Percentiles rank a stretch among this genome's conserved stretches.
Evolutionary conservation across 2,888 invertebrate species (phyloP).

Genomic region (Patella depressa): DNA sequence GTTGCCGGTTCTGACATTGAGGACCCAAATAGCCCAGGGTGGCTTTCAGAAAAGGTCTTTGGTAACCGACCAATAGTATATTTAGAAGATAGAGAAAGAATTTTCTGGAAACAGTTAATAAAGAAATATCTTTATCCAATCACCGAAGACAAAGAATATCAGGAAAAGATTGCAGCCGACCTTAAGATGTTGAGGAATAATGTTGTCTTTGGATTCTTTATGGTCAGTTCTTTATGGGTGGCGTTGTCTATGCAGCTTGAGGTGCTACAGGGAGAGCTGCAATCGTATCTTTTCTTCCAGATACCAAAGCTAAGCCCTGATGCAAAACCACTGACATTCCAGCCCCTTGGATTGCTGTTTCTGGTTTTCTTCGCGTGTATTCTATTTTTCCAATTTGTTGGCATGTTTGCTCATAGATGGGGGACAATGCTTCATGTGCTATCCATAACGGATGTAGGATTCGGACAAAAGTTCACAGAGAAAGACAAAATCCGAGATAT

Average conservation of each 20-base stretch:
- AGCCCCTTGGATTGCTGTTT: conserved; percentile 86
- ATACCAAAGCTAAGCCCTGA: conserved; percentile 45
- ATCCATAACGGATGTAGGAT: conserved; percentile 88
- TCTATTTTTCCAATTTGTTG: conserved; percentile 94
- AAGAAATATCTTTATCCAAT: conserved; percentile 95
- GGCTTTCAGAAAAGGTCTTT: conserved; percentile 91
- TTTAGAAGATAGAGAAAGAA: conserved; percentile 83
- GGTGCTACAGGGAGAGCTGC: conserved; percentile 78
- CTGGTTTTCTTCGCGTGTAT: conserved; percentile 98
- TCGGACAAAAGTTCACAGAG: conserved; percentile 49
- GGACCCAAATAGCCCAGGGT: conserved; percentile 88
- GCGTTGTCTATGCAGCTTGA: conserved; percentile 98
- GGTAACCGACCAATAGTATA: conserved; percentile 92
- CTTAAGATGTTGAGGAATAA: conserved; percentile 56
- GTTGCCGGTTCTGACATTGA: conserved; percentile 71
- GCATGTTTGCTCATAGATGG: conserved; percentile 98
- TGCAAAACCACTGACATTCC: conserved; percentile 50
- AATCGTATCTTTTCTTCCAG: conserved; percentile 74
- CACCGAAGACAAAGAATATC: conserved; percentile 85
- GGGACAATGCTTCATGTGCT: conserved; percentile 96
- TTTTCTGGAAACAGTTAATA: conserved; percentile 95
- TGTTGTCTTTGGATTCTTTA: conserved; percentile 75
- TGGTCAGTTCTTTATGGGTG: conserved; percentile 98
- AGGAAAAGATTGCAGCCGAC: conserved; percentile 51
- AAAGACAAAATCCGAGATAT: conserved; percentile 53